phyloP scores from a whole-genome alignment of 2,113 vertebrate genomes.

The Calidris pugnax region DNA sequence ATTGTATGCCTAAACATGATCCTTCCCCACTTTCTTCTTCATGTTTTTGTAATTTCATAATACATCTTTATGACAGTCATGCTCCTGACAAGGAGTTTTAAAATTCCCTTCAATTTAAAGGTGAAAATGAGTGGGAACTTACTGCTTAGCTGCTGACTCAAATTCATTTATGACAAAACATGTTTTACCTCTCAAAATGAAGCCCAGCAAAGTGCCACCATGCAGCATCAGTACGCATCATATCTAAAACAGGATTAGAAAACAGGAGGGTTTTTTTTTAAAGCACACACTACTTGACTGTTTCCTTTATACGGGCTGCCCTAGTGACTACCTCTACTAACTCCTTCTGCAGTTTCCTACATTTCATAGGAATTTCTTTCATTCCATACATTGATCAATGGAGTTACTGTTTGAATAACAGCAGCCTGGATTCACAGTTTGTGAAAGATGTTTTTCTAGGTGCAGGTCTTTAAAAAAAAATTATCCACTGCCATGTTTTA shows the following conservation, averaged over 20 bases:
- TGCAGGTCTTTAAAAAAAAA: background rate
- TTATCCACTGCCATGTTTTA: background rate
- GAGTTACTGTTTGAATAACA: slow-evolving; percentile 66
- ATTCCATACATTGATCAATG: slow-evolving; percentile 62
- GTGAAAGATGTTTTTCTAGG: slow-evolving; percentile 34
- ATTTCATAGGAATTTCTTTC: slow-evolving; percentile 64
- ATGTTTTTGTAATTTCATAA: background rate
- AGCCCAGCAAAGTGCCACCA: background rate
- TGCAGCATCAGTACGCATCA: background rate
- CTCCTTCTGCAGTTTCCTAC: slow-evolving; percentile 61
- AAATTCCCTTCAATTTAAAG: background rate
- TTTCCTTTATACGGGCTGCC: slow-evolving; percentile 40
- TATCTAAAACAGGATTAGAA: background rate
- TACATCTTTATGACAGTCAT: background rate
- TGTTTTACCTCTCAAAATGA: background rate
- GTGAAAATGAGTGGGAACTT: background rate
- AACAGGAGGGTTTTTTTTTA: background rate
- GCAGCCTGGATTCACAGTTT: background rate
- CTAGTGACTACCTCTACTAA: slow-evolving; percentile 19
- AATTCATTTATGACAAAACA: background rate
- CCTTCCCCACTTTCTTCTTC: background rate
- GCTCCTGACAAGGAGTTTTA: background rate
- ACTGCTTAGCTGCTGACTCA: background rate
- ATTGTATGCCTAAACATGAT: background rate
- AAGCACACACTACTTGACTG: slow-evolving; percentile 32